Base-by-base conservation (phyloP, 2,888 invertebrate species). In the Ischnura elegans region DNA sequence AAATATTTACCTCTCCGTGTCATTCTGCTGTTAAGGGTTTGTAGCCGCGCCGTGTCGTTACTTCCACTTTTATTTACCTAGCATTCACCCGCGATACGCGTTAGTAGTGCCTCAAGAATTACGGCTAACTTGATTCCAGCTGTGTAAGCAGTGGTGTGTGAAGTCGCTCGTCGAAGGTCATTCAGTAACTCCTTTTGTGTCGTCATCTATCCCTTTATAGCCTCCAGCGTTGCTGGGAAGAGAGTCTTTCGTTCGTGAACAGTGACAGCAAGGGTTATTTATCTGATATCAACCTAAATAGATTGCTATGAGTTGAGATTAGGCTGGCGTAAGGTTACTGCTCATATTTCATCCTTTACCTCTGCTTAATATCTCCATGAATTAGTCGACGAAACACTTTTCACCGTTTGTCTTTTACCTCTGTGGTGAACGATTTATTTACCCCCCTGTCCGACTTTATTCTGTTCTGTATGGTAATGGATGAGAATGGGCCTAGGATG, bases 141-240 rank as follows among this genome's bases (percentile, higher is more conserved):
- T 76, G 76, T 76, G 76, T 76, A 76, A 36, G 76, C 76, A 76
- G 25, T 36, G 76, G 36, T 2, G 76, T 76, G 76, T 76, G 76
- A 76, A 36, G 36, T 36, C 36, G 2, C 76, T 76, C 29, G 13
- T 36, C 36, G 76, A 76, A 76, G 76, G 36, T 36, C 36, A 36
- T 76, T 8, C 36, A 36, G 13, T 76, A 76, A 76, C 76, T 76
- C 76, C n/a, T n/a, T 61, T 51, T 25, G 61, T n/a, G n/a, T 61
- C n/a, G 0, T 61, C n/a, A 36, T 29, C 10, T 10, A 36, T 76
- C 76, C 5, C 29, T 36, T 25, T 16, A 19, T 51, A 6, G 13
- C 36, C 16, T 76, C 76, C 0, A 36, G 10, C 10, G 25, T 36
- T 36, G 29, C 29, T 36, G 16, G 0, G 36, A 36, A 10, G 36